Evolutionary conservation across 1,140 invertebrate genomes (phyloP), one percentile per base, ranked within the genome.

Genomic region (Alviniconcha marisindica): DNA sequence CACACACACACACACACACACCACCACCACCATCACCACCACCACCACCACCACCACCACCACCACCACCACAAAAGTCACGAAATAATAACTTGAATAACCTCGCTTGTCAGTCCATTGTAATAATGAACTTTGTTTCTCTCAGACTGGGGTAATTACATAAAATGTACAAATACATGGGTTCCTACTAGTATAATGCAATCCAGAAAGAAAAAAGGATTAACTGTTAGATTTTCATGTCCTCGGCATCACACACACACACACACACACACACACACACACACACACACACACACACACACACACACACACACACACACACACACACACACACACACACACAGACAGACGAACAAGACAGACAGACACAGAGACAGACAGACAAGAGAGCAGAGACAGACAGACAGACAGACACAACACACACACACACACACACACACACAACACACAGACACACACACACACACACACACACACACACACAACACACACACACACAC

Each of bases 191-290:
- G n/a, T n/a, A n/a, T n/a, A n/a, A n/a, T n/a, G n/a, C n/a, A n/a
- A n/a, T n/a, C n/a, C n/a, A n/a, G n/a, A n/a, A n/a, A n/a, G n/a
- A n/a, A n/a, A n/a, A n/a, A n/a, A n/a, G n/a, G n/a, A n/a, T n/a
- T n/a, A n/a, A n/a, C n/a, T n/a, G n/a, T n/a, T n/a, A n/a, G n/a
- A n/a, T n/a, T n/a, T n/a, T n/a, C n/a, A n/a, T n/a, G n/a, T n/a
- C n/a, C n/a, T n/a, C n/a, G n/a, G n/a, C n/a, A n/a, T n/a, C 18
- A 60, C 56, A 60, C n/a, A 5, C 56, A 60, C 56, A 5, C 56
- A 60, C 56, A 24, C 56, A 60, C 56, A 60, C 56, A 60, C 56
- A 5, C 56, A 60, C 56, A 60, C 56, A 60, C 56, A 60, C 56
- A n/a, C 56, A 60, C 56, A 60, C 56, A n/a, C 56, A 4, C 56